phyloP scores from a whole-genome alignment of 2,113 vertebrate species.

The Myrmophylax atrothorax region DNA sequence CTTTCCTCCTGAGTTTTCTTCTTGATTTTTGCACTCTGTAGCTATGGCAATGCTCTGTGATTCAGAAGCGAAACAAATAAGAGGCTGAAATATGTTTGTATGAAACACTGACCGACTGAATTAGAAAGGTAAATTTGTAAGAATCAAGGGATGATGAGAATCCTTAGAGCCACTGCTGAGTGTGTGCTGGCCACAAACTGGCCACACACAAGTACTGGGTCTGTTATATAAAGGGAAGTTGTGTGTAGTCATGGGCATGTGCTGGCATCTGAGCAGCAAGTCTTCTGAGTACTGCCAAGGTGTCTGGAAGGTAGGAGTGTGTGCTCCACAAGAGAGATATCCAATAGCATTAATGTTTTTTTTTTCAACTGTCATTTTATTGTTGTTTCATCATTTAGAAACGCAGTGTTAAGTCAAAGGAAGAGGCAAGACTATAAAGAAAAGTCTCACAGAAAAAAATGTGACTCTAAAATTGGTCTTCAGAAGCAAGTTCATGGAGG shows the following conservation, averaged over 20 bases:
- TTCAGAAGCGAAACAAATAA: not conserved
- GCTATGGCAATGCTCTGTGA: not conserved
- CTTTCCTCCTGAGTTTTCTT: not conserved
- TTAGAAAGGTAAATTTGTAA: not conserved
- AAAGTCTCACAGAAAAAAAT: not conserved
- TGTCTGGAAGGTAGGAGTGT: not conserved
- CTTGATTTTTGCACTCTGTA: not conserved
- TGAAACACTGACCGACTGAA: not conserved
- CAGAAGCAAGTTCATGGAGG: not conserved
- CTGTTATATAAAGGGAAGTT: not conserved
- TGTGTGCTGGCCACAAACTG: not conserved
- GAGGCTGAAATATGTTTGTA: not conserved
- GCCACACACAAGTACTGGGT: not conserved
- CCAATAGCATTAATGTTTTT: not conserved
- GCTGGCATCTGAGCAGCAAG: not conserved
- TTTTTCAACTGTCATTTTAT: not conserved
- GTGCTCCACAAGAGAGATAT: not conserved
- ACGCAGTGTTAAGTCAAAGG: not conserved
- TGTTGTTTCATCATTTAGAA: not conserved
- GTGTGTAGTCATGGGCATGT: not conserved
- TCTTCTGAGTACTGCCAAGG: not conserved
- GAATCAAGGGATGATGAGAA: not conserved
- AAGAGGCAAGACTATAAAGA: not conserved
- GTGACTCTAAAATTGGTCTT: not conserved
- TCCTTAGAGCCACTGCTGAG: fast-evolving